These are phyloP conservation scores for Mohoua ochrocephala DNA, from an alignment of 2,113 vertebrate genomes.

Conservation along the genomic window DNA sequence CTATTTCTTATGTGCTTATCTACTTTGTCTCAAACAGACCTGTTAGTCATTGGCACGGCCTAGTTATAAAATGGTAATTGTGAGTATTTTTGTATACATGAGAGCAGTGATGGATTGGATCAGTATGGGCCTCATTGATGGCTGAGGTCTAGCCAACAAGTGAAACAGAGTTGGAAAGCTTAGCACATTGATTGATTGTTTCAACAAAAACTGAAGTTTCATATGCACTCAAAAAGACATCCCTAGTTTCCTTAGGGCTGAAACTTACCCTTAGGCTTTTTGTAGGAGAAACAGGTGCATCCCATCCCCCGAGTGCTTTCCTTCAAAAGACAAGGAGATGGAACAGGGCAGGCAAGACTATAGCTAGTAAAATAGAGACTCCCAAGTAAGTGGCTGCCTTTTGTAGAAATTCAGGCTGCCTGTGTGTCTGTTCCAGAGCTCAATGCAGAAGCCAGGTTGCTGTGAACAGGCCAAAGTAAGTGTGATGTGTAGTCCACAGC, in stretches of 20 bases:
- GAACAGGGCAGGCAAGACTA: background rate
- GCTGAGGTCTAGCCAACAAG: background rate
- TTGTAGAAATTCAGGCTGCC: background rate
- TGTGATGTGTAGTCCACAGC: background rate
- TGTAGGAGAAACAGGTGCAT: background rate
- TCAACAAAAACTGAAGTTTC: background rate
- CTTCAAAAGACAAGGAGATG: background rate
- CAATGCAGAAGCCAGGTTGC: background rate
- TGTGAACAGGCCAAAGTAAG: background rate
- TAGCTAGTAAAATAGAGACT: background rate
- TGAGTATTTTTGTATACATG: background rate
- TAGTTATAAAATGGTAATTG: background rate
- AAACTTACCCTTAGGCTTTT: fast-evolving
- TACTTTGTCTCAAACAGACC: background rate
- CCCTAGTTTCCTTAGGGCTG: background rate
- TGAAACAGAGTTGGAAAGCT: background rate
- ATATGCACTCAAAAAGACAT: background rate
- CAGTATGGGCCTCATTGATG: background rate
- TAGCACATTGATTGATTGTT: background rate
- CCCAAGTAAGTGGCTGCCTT: fast-evolving
- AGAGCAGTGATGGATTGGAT: background rate
- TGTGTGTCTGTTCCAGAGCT: background rate
- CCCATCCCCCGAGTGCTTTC: background rate
- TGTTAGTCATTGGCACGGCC: background rate
- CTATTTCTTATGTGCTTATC: background rate